Evolutionary conservation across 2,113 vertebrate genomes (phyloP).

Genomic region (Camelus bactrianus): DNA sequence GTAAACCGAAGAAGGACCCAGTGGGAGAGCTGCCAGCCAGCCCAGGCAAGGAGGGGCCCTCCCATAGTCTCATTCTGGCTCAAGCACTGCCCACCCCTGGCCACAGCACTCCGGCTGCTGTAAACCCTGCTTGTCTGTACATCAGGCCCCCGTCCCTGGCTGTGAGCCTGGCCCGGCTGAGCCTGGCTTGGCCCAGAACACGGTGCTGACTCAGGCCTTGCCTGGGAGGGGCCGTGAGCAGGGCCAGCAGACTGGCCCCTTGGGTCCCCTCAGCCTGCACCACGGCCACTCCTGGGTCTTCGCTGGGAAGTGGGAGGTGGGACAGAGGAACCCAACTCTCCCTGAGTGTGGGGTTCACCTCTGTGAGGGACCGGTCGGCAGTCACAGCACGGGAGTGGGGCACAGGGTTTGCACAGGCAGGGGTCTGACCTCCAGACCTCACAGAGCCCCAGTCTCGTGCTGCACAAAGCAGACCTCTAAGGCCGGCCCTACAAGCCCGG

Average conservation of each 20-base stretch:
- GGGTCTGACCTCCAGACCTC: too few relatives aligned
- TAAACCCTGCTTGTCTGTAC: not conserved
- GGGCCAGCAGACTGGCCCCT: not conserved
- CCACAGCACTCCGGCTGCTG: accelerated
- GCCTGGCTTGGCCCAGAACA: conserved; percentile 52
- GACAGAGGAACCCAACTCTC: not conserved
- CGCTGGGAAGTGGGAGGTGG: not conserved
- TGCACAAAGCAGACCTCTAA: accelerated
- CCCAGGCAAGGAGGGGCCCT: not conserved
- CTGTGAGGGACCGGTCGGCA: not conserved
- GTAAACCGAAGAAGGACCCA: not conserved
- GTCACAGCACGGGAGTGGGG: not conserved
- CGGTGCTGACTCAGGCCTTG: not conserved
- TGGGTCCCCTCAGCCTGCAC: not conserved
- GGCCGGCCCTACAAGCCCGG: accelerated
- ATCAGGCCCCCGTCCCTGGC: not conserved
- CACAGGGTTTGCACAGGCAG: accelerated
- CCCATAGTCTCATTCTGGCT: not conserved
- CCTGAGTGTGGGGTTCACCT: not conserved
- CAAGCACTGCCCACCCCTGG: not conserved
- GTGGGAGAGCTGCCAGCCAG: not conserved
- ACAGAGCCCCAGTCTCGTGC: not conserved
- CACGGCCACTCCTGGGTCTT: not conserved
- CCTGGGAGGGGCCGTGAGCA: not conserved
- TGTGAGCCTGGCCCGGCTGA: not conserved